Evolutionary conservation across 2,797 vertebrate genomes (phyloP).

Genomic region (Sciurus carolinensis): DNA sequence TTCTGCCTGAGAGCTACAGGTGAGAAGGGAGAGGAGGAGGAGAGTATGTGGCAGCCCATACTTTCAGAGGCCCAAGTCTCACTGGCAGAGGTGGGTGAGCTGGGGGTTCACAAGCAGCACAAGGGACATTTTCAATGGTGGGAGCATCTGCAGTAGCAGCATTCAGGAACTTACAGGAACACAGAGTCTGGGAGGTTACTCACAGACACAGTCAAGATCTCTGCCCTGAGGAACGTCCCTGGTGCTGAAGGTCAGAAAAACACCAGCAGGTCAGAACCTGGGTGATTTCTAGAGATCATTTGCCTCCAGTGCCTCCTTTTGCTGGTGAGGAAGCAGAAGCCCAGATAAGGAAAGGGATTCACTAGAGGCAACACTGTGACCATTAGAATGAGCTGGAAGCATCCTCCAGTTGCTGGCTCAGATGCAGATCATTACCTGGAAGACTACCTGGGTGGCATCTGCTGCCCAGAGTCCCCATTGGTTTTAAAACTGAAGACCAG

Average conservation of each 20-base stretch:
- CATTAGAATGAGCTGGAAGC: neutral
- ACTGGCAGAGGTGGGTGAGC: neutral
- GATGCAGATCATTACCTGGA: neutral
- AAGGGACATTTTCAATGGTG: neutral
- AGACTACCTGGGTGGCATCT: neutral
- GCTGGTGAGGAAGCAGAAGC: neutral
- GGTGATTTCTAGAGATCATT: neutral
- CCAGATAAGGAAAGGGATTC: neutral
- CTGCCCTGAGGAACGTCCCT: neutral
- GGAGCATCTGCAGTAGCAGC: neutral
- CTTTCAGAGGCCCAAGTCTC: neutral
- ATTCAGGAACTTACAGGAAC: neutral
- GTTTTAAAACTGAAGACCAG: neutral
- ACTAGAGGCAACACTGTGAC: neutral
- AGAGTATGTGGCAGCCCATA: neutral
- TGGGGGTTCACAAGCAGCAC: neutral
- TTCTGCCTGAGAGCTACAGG: neutral
- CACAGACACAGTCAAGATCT: neutral
- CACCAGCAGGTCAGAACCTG: neutral
- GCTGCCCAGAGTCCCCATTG: too few species aligned
- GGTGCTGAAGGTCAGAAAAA: neutral
- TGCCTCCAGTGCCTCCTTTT: too few species aligned
- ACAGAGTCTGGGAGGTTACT: neutral
- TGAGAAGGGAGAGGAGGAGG: neutral
- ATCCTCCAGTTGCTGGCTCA: neutral